These are phyloP conservation scores for Paracanthobrama guichenoti DNA, from an alignment of 2,113 vertebrate genomes.

Conservation along the genomic window DNA sequence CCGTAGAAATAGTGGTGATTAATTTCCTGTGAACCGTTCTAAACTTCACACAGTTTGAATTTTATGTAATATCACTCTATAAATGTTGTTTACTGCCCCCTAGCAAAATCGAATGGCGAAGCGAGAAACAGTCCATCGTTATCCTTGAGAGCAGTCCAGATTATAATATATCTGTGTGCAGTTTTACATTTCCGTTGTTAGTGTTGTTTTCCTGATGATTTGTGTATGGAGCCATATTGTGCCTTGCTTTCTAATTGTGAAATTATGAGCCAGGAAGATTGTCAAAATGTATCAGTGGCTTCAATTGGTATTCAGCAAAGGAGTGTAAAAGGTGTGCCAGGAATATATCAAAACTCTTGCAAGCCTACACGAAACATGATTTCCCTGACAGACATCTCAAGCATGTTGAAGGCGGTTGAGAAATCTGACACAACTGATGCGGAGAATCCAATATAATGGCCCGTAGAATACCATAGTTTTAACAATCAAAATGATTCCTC, in stretches of 20 bases:
- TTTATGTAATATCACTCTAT: neutral
- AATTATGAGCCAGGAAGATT: conserved; percentile 26
- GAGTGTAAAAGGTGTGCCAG: conserved; percentile 4
- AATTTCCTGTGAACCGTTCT: conserved; percentile 16
- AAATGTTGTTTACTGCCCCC: conserved; percentile 18
- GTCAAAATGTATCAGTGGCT: neutral
- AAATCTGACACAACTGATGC: conserved; percentile 15
- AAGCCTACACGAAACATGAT: neutral
- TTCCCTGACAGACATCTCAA: conserved; percentile 26
- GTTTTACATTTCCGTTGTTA: neutral
- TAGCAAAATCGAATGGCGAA: conserved; percentile 20
- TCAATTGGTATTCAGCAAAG: conserved; percentile 37
- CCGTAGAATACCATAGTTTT: neutral
- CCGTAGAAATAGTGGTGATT: conserved; percentile 20
- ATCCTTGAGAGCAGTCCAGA: conserved; percentile 29
- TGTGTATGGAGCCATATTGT: neutral
- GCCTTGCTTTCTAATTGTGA: conserved; percentile 44
- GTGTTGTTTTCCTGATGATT: conserved; percentile 1
- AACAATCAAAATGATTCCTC: neutral
- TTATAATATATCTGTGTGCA: neutral
- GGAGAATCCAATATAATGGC: conserved; percentile 6
- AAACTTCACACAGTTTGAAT: conserved; percentile 25
- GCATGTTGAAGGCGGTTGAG: conserved; percentile 9
- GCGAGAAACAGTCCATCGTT: conserved; percentile 1
- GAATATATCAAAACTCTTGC: conserved; percentile 23